Evolutionary conservation across 2,797 vertebrate species (phyloP), one percentile per base, ranked within the genome.

Genomic region (Gephyroberyx darwinii): DNA sequence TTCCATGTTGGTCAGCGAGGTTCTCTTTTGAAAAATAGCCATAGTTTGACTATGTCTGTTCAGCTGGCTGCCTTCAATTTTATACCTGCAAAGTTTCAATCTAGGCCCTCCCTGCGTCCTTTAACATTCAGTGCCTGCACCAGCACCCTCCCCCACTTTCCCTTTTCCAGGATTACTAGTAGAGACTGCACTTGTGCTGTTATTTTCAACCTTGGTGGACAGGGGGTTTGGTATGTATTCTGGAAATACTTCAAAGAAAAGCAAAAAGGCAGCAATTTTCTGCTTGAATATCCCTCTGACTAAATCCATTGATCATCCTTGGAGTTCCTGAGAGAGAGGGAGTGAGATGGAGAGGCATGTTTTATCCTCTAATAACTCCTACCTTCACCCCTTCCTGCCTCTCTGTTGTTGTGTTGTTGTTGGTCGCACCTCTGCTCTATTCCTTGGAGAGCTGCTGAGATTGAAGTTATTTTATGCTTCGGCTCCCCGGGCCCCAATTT

Each of bases 401-500:
- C 82, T 82, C 86, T 54, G 95, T 96, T 96, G 96, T 97, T 96
- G 94, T 96, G 94, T 95, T 96, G 95, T 94, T 96, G 96, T 96
- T 97, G 96, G 96, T 96, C 94, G 94, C 95, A 96, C 93, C 92
- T 92, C 90, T 88, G 91, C 89, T 83, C 92, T 94, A 96, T 96
- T 96, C 98, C 97, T 97, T 86, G 0, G 97, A 98, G 96, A 97
- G 95, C 89, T 74, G 90, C 91, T 93, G 93, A 95, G 96, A 98
- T 97, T 97, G 96, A 98, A 98, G 97, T 96, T 97, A 98, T 98
- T 98, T 98, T 98, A 98, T 98, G 96, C 97, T 98, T 96, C 93
- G 94, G 93, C 95, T 97, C 96, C 95, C 95, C 91, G 93, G 65
- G 94, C 96, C 96, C 96, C 97, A 98, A 96, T 98, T 98, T 98